phyloP scores from a whole-genome alignment of 2,888 invertebrate genomes.

The Drosophila bunnanda region DNA sequence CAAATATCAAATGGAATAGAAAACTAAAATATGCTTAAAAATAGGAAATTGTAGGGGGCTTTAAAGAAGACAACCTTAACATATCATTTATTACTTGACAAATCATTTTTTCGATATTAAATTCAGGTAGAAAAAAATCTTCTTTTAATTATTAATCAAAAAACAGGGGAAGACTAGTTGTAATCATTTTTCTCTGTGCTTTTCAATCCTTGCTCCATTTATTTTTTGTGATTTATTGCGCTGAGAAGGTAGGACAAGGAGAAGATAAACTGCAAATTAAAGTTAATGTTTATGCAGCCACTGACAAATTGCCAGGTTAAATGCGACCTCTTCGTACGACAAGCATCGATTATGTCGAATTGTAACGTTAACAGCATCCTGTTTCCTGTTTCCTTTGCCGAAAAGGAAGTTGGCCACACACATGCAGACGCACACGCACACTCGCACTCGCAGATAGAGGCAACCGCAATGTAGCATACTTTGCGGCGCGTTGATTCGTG shows the following conservation, averaged over 20 bases:
- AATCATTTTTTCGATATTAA: no score
- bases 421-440: slow-evolving; percentile 25
- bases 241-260: background rate
- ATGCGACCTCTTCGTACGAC: slow-evolving; percentile 76
- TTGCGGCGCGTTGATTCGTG: slow-evolving; percentile 68
- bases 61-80: background rate
- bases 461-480: slow-evolving; percentile 63
- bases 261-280: slow-evolving; percentile 71
- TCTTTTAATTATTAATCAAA: background rate
- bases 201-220: slow-evolving; percentile 11
- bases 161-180: accelerated
- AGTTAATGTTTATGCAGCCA: slow-evolving; percentile 72
- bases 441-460: slow-evolving; percentile 16
- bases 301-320: slow-evolving; percentile 76
- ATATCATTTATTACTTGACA: background rate
- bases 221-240: slow-evolving; percentile 59
- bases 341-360: slow-evolving; percentile 79
- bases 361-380: slow-evolving; percentile 75
- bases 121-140: background rate
- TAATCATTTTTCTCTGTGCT: background rate
- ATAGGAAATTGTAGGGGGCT: no score
- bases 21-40: background rate
- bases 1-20: background rate
- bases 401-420: slow-evolving; percentile 55
- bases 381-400: slow-evolving; percentile 65